Percentiles rank a stretch among this genome's conserved stretches.
Conservation (phyloP, 2,888 invertebrate genomes). For the Noctua fimbriata region DNA sequence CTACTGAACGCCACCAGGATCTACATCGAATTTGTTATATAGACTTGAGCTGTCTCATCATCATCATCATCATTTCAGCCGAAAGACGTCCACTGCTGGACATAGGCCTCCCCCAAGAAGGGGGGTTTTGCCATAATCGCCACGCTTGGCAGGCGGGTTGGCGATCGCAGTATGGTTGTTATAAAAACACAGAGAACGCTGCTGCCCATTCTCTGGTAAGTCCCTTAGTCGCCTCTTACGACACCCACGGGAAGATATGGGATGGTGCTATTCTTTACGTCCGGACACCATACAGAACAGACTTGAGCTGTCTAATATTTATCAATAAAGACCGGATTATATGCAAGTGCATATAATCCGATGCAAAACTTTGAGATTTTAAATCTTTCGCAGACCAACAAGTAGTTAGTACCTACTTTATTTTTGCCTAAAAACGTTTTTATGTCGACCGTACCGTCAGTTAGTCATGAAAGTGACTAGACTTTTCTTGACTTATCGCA, state of each 20-base stretch:
- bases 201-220: no score
- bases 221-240: no score
- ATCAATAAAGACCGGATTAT: not conserved
- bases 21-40: not conserved
- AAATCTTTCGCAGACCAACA: not conserved
- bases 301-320: not conserved
- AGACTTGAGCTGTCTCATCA: not conserved
- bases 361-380: not conserved
- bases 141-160: no score
- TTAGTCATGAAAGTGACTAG: conserved; percentile 7
- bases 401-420: not conserved
- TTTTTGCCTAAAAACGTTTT: not conserved
- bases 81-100: no score
- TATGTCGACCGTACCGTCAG: not conserved
- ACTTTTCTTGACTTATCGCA: not conserved
- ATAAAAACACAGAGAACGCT: no score
- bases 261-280: no score
- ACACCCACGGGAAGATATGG: no score
- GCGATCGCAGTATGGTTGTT: no score
- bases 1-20: not conserved
- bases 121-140: no score
- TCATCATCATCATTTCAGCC: no score
- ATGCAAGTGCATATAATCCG: not conserved
- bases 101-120: no score
- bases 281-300: no score